Evolutionary conservation across 2,797 vertebrate species (phyloP), one percentile per base, ranked within the genome.

Genomic region (Atherinosoma microstoma): DNA sequence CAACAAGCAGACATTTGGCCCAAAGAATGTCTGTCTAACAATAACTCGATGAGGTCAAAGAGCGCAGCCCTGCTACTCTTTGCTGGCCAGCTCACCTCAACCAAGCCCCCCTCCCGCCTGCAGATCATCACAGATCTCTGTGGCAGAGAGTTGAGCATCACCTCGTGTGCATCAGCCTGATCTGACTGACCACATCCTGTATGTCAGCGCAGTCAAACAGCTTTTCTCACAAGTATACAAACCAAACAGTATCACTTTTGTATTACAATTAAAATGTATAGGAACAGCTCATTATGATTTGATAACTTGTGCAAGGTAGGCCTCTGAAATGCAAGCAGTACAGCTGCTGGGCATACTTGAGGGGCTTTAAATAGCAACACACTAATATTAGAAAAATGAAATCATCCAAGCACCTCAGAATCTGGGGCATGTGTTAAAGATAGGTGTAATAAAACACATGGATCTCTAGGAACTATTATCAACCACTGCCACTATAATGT

Each of bases 131-230:
- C 70, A 75, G 57, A 56, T 75, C 54, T 82, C 57, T 84, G 84
- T 77, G 87, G 84, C 80, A 30, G 58, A 76, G 69, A 85, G 88
- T 76, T 59, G 53, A 89, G 78, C 83, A 79, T 86, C 87, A 66
- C 70, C 68, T 42, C 22, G 20, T 56, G 59, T 82, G 83, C 83
- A 84, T 73, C 73, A 80, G 69, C 66, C 57, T 58, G 58, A 76
- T 83, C 78, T 84, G 64, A 93, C 75, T 92, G 93, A 93, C 93
- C 94, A 95, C 94, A 94, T 96, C 94, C 94, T 94, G 93, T 69
- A 79, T 88, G 68, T 81, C 65, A 85, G 80, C 47, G 75, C 78
- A 85, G 74, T 90, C 78, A 79, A 69, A 70, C 64, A 13, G 70
- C 56, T 74, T 76, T 87, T 90, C 83, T 89, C 90, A 92, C 84